Evolutionary conservation across 2,797 vertebrate species (phyloP).

Genomic region (Spatula clypeata): DNA sequence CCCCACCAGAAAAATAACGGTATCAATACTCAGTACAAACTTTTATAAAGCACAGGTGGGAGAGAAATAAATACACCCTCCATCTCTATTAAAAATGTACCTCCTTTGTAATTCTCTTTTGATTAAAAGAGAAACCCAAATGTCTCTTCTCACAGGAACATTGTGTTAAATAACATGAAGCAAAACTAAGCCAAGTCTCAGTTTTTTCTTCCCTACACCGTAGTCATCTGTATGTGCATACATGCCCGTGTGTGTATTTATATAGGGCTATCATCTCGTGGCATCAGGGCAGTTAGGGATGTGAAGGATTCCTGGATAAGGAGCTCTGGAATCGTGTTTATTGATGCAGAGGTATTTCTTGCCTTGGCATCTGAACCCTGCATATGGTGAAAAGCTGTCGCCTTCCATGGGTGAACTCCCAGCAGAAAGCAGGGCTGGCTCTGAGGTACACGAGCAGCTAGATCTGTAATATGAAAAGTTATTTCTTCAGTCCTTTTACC

Average conservation of each 20-base stretch:
- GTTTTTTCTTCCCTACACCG: background rate
- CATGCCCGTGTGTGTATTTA: background rate
- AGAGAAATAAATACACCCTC: background rate
- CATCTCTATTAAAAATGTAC: background rate
- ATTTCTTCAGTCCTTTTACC: background rate
- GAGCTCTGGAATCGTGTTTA: background rate
- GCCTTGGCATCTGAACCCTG: background rate
- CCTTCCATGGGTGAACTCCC: background rate
- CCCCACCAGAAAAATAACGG: background rate
- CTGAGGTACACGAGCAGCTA: background rate
- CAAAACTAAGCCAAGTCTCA: background rate
- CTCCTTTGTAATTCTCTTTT: background rate
- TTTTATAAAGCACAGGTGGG: background rate
- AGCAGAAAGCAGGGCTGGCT: background rate
- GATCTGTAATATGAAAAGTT: background rate
- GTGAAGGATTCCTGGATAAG: background rate
- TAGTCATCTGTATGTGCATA: background rate
- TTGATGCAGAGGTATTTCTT: conserved; percentile 16
- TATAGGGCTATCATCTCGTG: fast-evolving
- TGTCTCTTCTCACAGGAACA: background rate
- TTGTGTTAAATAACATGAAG: background rate
- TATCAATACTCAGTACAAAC: background rate
- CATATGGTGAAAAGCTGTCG: fast-evolving
- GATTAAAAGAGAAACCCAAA: background rate
- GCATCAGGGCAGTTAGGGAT: background rate